Evolutionary conservation across 1,140 invertebrate species (phyloP).

Genomic region (Aphaenogaster rudis): DNA sequence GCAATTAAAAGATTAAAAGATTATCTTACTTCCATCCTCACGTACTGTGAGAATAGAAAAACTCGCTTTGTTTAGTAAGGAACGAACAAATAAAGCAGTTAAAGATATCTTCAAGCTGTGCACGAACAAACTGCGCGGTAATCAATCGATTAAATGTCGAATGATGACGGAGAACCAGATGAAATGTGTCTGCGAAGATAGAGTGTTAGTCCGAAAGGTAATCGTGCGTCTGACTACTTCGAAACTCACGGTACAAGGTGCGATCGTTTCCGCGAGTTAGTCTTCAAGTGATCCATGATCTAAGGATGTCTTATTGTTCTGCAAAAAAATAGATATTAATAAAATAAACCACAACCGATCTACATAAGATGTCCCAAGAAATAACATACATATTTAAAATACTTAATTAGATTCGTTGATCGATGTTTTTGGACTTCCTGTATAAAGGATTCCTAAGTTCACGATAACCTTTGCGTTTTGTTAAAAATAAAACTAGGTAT

Average conservation of each 20-base stretch:
- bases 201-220: constrained; percentile 13
- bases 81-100: constrained; percentile 74
- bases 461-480: background rate
- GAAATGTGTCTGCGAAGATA: constrained; percentile 7
- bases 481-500: background rate
- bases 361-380: background rate
- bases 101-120: constrained; percentile 63
- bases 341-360: background rate
- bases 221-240: constrained; percentile 16
- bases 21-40: constrained; percentile 2
- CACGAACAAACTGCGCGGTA: constrained; percentile 22
- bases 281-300: constrained; percentile 7
- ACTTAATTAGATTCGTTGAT: background rate
- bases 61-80: constrained; percentile 60
- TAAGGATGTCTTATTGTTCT: constrained; percentile 33
- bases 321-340: constrained; percentile 42
- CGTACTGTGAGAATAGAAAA: background rate
- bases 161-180: constrained; percentile 4
- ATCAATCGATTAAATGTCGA: constrained; percentile 15
- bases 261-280: constrained; percentile 11
- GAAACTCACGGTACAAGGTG: constrained; percentile 34
- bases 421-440: background rate
- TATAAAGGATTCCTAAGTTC: background rate
- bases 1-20: background rate
- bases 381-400: background rate